These are phyloP conservation scores for Lamprologus callipterus DNA, from an alignment of 2,113 vertebrate genomes.

Conservation along the genomic window DNA sequence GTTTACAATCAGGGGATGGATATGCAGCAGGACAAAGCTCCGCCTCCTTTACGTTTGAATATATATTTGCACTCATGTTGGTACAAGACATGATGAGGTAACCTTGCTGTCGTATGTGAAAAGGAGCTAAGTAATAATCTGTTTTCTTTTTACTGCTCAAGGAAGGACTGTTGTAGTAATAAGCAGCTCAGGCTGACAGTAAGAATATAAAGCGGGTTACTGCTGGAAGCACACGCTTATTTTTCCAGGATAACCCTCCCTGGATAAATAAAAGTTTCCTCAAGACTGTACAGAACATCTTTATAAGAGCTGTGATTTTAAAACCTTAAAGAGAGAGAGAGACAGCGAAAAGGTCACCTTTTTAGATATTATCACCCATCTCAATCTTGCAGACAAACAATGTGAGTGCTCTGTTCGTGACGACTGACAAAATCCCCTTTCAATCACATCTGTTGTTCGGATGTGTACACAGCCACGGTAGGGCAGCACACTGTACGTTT, in stretches of 20 bases:
- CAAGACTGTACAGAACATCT: background rate
- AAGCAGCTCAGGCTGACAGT: background rate
- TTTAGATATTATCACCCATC: background rate
- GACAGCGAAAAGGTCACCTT: background rate
- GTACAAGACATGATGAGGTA: background rate
- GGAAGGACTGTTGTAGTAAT: background rate
- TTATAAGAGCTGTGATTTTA: background rate
- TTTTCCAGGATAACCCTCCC: background rate
- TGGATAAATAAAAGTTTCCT: background rate
- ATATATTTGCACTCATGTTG: background rate
- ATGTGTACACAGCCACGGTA: background rate
- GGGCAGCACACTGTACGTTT: background rate
- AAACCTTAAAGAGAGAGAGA: background rate
- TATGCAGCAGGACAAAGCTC: background rate
- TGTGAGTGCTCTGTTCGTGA: background rate
- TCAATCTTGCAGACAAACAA: background rate
- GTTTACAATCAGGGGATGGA: rapidly evolving
- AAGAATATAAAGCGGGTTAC: background rate
- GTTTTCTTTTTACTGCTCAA: background rate
- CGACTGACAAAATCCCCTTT: background rate
- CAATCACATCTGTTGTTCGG: background rate
- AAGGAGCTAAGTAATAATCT: background rate
- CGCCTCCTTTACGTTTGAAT: background rate
- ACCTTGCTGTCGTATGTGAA: background rate
- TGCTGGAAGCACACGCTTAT: background rate